Evolutionary conservation across 1,140 invertebrate genomes (phyloP).

Genomic region (Rhysida immarginata): DNA sequence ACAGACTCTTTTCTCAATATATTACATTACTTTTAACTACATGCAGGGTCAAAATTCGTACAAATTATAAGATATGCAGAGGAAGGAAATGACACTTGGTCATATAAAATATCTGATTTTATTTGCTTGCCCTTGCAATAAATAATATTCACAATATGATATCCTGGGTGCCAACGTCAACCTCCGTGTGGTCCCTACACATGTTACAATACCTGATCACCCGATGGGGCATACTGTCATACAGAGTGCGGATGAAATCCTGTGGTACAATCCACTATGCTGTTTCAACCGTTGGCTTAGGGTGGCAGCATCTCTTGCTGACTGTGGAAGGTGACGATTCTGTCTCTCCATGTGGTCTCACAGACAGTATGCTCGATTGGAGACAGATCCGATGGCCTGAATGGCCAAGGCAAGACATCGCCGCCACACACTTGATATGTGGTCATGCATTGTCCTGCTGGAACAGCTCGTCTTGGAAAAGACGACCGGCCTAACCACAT

Average conservation of each 20-base stretch:
- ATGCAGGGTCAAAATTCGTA: not conserved
- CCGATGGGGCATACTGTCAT: not conserved
- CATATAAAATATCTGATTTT: not conserved
- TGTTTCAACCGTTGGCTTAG: not conserved
- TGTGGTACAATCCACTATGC: not conserved
- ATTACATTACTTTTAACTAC: too few species aligned
- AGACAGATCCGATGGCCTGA: not conserved
- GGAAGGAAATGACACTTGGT: not conserved
- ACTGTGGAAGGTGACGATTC: not conserved
- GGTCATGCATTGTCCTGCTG: not conserved
- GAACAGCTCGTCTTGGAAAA: not conserved
- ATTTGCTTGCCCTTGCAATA: not conserved
- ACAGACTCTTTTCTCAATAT: too few species aligned
- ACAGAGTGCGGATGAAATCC: not conserved
- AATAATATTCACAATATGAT: not conserved
- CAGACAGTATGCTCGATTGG: not conserved
- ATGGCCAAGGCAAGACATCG: not conserved
- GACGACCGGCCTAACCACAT: not conserved
- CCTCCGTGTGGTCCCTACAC: not conserved
- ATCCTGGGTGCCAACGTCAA: not conserved
- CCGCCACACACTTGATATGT: not conserved
- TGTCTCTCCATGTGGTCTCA: not conserved
- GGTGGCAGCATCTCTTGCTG: not conserved
- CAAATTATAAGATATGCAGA: not conserved
- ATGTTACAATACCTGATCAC: too few species aligned